Evolutionary conservation across 2,888 invertebrate species (phyloP).

Genomic region (Athrips mouffetella): DNA sequence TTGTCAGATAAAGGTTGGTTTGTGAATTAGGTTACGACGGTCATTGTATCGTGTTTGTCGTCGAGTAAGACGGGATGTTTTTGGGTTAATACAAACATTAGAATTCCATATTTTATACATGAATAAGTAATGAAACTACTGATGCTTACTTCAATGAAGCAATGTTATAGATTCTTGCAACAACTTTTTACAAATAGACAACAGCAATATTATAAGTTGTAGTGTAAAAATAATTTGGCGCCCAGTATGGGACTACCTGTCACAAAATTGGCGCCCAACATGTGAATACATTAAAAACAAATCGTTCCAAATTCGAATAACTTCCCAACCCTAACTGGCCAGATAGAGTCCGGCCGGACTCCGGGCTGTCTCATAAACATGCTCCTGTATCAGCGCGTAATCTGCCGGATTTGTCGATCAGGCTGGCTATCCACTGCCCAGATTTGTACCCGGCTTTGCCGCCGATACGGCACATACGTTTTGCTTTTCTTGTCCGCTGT

Average conservation of each 20-base stretch:
- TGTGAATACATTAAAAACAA: background rate
- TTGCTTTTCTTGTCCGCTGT: slow-evolving; percentile 70
- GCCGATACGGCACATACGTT: slow-evolving; percentile 70
- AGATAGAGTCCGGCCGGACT: slow-evolving; percentile 41
- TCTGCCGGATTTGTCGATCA: slow-evolving; percentile 79
- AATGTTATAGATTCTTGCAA: too few species aligned
- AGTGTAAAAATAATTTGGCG: background rate
- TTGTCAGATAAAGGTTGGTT: background rate
- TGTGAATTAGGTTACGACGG: slow-evolving; percentile 1
- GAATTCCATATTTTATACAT: too few species aligned
- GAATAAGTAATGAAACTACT: too few species aligned
- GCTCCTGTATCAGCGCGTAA: slow-evolving; percentile 75
- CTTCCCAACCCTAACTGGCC: background rate
- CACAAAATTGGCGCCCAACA: background rate
- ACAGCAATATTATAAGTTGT: background rate
- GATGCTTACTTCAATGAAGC: too few species aligned
- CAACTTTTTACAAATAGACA: background rate
- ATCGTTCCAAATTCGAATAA: background rate
- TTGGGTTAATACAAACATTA: background rate
- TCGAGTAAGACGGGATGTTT: background rate
- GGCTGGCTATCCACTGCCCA: slow-evolving; percentile 71
- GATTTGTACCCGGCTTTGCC: slow-evolving; percentile 74
- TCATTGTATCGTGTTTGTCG: slow-evolving; percentile 8
- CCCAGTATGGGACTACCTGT: background rate
- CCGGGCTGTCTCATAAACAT: slow-evolving; percentile 73